Base-by-base conservation (phyloP, 2,797 vertebrate genomes). In the Etheostoma perlongum region DNA sequence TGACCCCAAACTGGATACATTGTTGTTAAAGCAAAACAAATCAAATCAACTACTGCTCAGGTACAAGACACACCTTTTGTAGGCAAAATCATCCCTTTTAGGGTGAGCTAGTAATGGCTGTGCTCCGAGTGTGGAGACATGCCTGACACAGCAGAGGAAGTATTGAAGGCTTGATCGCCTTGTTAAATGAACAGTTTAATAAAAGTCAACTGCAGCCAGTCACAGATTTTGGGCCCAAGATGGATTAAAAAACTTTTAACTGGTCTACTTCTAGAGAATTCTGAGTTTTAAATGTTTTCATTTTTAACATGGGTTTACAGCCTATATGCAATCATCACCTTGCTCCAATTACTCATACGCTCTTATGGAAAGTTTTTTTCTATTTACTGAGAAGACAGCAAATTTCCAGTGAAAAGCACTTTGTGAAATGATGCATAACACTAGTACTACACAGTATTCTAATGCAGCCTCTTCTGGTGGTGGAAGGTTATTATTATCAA, bases 151-250 rank as follows among this genome's bases (percentile, higher is more conserved):
- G 85, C 91, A 89, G 76, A 83, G 61, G 49, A 82, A 46, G 60
- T 77, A 82, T 82, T 83, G 84, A 78, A 82, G 77, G 77, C 83
- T 81, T 63, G 77, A 76, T 67, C 23, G 49, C 70, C 68, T 79
- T 78, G 74, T 89, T 85, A 81, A 90, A 87, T 82, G 67, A 91
- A 88, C 76, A 79, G 53, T 88, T 88, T 84, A 82, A 72, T 81
- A 85, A 71, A 74, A 83, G 77, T 72, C 69, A 72, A 78, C 84
- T 74, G 61, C 88, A 89, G 79, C 86, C 78, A 23, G 7, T 58
- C 23, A 60, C 7, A 71, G n/a, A 23, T 51, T 46, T 42, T 46
- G 13, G 36, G 5, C 21, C 6, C 2, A 27, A 30, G 4, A 47
- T 61, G 59, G 49, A 71, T 46, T 40, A 36, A 64, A n/a, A 55